Evolutionary conservation across 2,797 vertebrate species (phyloP).

Genomic region (Myripristis murdjan): DNA sequence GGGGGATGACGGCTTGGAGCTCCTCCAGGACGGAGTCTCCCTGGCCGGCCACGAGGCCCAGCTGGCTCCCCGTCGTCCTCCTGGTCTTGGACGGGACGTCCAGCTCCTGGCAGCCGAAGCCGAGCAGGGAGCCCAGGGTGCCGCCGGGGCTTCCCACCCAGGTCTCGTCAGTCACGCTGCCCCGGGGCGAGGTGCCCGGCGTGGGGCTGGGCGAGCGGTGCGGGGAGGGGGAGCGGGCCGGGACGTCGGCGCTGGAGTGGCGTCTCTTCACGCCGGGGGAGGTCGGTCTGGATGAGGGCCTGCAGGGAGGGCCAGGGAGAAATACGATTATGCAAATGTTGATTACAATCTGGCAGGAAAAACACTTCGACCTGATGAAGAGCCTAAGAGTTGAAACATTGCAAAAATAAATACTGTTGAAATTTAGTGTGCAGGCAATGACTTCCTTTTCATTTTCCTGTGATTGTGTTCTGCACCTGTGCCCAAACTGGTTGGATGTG

Average conservation of each 20-base stretch:
- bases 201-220: slow-evolving; percentile 93
- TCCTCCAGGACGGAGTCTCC: slow-evolving; percentile 88
- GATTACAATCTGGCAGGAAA: too few species aligned
- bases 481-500: too few species aligned
- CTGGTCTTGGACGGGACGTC: slow-evolving; percentile 96
- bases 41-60: slow-evolving; percentile 84
- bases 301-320: slow-evolving; percentile 17
- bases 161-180: slow-evolving; percentile 93
- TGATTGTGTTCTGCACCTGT: too few species aligned
- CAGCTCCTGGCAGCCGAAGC: slow-evolving; percentile 85
- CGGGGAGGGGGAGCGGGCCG: slow-evolving; percentile 89
- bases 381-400: too few species aligned
- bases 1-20: slow-evolving; percentile 79
- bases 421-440: too few species aligned
- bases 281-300: slow-evolving; percentile 93
- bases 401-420: too few species aligned
- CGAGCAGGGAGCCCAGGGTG: slow-evolving; percentile 84
- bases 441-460: too few species aligned
- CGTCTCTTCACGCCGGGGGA: slow-evolving; percentile 95
- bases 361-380: too few species aligned
- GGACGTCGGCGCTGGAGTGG: slow-evolving; percentile 92
- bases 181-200: slow-evolving; percentile 89
- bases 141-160: slow-evolving; percentile 88
- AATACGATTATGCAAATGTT: too few species aligned
- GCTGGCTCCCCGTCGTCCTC: slow-evolving; percentile 85